phyloP scores from a whole-genome alignment of 2,113 vertebrate genomes.

The Cebus imitator region DNA sequence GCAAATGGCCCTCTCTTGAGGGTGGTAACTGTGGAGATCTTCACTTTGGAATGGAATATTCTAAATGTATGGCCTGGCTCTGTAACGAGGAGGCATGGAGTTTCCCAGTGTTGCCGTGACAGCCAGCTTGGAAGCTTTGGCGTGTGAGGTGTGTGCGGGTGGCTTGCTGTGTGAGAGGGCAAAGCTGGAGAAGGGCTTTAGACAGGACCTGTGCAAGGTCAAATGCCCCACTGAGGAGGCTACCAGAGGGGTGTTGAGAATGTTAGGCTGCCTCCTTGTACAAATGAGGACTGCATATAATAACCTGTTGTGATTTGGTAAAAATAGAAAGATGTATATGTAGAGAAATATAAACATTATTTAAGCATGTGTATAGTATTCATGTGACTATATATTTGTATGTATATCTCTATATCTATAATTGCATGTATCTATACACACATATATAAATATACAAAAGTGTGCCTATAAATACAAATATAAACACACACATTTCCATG shows the following conservation, averaged over 20 bases:
- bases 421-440: neutral
- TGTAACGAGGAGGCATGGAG: neutral
- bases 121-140: neutral
- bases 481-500: neutral
- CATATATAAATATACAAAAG: neutral
- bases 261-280: rapidly evolving
- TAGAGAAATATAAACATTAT: neutral
- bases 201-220: neutral
- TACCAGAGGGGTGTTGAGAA: neutral
- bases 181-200: neutral
- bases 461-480: neutral
- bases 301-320: neutral
- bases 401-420: neutral
- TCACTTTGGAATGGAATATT: conserved; percentile 73
- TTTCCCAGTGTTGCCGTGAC: conserved; percentile 38
- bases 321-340: neutral
- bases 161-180: conserved; percentile 13
- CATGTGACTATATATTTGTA: neutral
- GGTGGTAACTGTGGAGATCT: conserved; percentile 75
- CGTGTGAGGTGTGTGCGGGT: conserved; percentile 53
- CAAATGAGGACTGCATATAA: neutral
- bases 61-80: conserved; percentile 47
- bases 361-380: neutral
- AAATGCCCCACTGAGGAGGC: neutral
- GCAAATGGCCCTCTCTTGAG: conserved; percentile 60